Evolutionary conservation across 1,140 invertebrate genomes (phyloP).

Genomic region (Temnothorax curvispinosus): DNA sequence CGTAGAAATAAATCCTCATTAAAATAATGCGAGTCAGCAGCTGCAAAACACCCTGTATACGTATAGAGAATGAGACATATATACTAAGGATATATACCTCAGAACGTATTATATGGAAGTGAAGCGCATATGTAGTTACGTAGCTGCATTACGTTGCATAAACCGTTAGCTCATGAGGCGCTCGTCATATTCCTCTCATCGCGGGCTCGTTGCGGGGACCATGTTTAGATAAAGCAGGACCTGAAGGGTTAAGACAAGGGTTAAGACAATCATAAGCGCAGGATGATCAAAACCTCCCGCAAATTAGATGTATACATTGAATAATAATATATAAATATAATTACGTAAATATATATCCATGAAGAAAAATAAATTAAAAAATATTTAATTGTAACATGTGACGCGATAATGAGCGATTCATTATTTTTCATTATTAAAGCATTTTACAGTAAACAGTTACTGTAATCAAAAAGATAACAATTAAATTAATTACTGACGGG

Average conservation of each 20-base stretch:
- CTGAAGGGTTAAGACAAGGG: constrained; percentile 38
- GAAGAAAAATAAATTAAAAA: not conserved
- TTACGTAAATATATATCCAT: not conserved
- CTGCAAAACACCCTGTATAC: not conserved
- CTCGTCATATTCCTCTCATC: constrained; percentile 46
- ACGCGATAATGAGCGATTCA: not conserved
- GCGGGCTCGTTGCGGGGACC: not conserved
- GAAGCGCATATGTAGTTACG: constrained; percentile 24
- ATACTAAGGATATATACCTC: not conserved
- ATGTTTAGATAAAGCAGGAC: constrained; percentile 13
- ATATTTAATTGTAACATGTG: not conserved
- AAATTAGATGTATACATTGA: not conserved
- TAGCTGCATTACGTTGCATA: constrained; percentile 31
- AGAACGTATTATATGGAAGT: constrained; percentile 1
- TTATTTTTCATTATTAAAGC: not conserved
- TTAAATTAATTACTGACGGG: not conserved
- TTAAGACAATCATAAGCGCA: not conserved
- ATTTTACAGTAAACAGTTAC: not conserved
- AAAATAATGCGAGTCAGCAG: not conserved
- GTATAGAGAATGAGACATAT: not conserved
- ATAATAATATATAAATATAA: not conserved
- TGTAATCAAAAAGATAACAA: not conserved
- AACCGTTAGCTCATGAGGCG: constrained; percentile 48
- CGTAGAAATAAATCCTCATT: not conserved
- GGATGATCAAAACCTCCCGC: not conserved